These are phyloP conservation scores for Gymnothorax javanicus DNA, from an alignment of 2,797 vertebrate species.

Conservation along the genomic window DNA sequence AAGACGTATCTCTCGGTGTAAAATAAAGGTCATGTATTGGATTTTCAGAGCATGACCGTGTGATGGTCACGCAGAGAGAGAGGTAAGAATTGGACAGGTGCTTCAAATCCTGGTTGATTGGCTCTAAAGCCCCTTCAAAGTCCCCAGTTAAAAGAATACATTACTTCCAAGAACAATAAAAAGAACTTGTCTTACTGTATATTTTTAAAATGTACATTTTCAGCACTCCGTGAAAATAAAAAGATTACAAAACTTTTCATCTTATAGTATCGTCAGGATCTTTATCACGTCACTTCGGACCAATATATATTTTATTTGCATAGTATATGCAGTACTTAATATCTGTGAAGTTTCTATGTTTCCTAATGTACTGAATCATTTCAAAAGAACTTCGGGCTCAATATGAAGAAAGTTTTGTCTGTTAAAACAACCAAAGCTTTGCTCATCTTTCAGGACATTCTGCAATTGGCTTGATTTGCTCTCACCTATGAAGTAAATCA, in stretches of 20 bases:
- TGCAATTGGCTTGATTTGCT: too few species aligned
- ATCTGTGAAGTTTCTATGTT: too few species aligned
- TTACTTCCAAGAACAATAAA: slow-evolving; percentile 29
- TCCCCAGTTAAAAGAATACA: slow-evolving; percentile 45
- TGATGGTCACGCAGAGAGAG: slow-evolving; percentile 62
- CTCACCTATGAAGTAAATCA: too few species aligned
- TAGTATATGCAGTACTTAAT: too few species aligned
- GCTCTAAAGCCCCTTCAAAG: slow-evolving; percentile 22
- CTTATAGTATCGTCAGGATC: not conserved
- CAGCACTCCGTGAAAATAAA: not conserved
- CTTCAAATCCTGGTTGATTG: slow-evolving; percentile 60
- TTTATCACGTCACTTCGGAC: not conserved
- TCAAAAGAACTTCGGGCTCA: too few species aligned
- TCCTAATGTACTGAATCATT: too few species aligned
- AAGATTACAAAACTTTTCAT: slow-evolving; percentile 3
- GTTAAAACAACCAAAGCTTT: too few species aligned
- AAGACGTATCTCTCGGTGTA: slow-evolving; percentile 71
- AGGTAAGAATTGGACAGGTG: slow-evolving; percentile 63
- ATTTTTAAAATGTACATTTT: slow-evolving; percentile 15
- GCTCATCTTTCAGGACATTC: too few species aligned
- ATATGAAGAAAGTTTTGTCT: too few species aligned
- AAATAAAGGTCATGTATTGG: slow-evolving; percentile 73
- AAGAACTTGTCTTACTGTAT: not conserved
- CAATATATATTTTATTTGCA: not conserved
- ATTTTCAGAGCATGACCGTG: slow-evolving; percentile 74